Base-by-base conservation (phyloP, 2,797 vertebrate genomes). In the Pygocentrus nattereri region DNA sequence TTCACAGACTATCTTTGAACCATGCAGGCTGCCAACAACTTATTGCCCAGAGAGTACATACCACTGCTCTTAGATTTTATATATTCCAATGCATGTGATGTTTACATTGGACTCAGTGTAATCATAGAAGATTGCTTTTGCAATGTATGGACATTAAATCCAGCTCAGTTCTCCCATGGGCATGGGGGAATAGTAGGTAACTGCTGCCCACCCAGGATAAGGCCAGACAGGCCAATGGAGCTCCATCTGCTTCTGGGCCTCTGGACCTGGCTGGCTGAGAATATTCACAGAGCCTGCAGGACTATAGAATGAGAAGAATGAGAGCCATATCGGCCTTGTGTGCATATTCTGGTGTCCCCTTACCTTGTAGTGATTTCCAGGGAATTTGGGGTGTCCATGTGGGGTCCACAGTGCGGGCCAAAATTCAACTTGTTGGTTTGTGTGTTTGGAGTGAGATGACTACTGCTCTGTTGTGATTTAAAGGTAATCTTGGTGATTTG, bases 161-260 rank as follows among this genome's bases (percentile, higher is more conserved):
- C 74, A 73, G 47, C 72, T 59, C 62, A 59, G 44, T 59, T 76
- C 58, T 81, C 74, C 67, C 19, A 13, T 58, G 56, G 67, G 78
- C 61, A 73, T 38, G 41, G 47, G 65, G 30, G 50, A 23, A 69
- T 27, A 23, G 25, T 38, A 54, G 58, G 54, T 65, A 74, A 47
- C 71, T 70, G 44, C 38, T 86, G 77, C 84, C 83, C 85, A 86
- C 80, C 86, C 82, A 86, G 65, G 78, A 80, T 71, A 82, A 56
- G 81, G 50, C 73, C 77, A 81, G 79, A 64, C 61, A 54, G 76
- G 79, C 73, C 52, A 62, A 56, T 11, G 44, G 54, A 41, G 54
- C 70, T 75, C 79, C 85, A 89, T 87, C 86, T 89, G 85, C 80
- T 81, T 34, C 62, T 58, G 41, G 65, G 64, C 34, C 82, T 72